phyloP scores from a whole-genome alignment of 1,140 invertebrate species.

The Zophobas morio region DNA sequence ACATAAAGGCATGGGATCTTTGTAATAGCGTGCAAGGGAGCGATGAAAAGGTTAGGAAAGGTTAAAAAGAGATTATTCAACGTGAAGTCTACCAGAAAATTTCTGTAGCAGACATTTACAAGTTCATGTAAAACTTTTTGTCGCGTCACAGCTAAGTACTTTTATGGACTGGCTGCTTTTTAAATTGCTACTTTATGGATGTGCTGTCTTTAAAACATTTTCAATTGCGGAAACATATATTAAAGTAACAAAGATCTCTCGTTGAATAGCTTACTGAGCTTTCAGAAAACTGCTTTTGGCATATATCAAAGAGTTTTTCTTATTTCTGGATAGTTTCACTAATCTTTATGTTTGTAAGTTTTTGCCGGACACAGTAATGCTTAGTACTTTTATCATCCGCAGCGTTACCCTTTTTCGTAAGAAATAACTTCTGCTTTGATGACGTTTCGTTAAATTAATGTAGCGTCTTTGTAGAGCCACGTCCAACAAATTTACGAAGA shows the following conservation, averaged over 20 bases:
- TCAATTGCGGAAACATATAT: constrained; percentile 54
- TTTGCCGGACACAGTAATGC: constrained; percentile 14
- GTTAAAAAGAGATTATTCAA: constrained; percentile 27
- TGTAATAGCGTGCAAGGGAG: constrained; percentile 13
- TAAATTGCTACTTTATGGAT: constrained; percentile 51
- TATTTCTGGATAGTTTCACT: constrained; percentile 37
- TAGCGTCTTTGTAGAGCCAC: too few species aligned
- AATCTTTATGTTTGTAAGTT: constrained; percentile 39
- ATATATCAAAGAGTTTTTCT: constrained; percentile 51
- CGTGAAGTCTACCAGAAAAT: constrained; percentile 2
- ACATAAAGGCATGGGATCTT: constrained; percentile 18
- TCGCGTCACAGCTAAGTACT: constrained; percentile 5
- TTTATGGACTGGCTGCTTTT: constrained; percentile 44
- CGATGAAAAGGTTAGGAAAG: constrained; percentile 33
- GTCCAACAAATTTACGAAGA: too few species aligned
- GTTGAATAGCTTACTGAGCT: constrained; percentile 50
- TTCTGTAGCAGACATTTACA: constrained; percentile 16
- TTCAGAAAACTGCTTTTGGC: constrained; percentile 52
- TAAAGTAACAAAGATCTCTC: constrained; percentile 55
- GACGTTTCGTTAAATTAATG: too few species aligned
- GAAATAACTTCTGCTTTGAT: too few species aligned
- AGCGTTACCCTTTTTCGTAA: too few species aligned
- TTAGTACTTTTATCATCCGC: background rate
- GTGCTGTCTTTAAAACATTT: constrained; percentile 53
- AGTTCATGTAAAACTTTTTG: constrained; percentile 12